phyloP scores from a whole-genome alignment of 2,888 invertebrate genomes.

The Drosophila cracens region DNA sequence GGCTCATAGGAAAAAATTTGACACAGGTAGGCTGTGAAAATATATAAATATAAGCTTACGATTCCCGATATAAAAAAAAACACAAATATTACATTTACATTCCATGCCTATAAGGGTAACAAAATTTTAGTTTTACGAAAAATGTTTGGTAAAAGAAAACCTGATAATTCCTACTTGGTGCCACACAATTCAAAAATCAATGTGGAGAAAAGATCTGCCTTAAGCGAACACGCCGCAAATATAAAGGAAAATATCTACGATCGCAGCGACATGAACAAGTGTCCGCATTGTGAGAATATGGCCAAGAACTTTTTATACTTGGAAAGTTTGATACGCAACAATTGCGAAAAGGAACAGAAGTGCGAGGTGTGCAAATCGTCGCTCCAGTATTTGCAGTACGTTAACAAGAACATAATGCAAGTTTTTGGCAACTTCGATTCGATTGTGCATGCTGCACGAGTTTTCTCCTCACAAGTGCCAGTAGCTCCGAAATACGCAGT shows the following conservation, averaged over 20 bases:
- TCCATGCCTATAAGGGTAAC: conserved; percentile 62
- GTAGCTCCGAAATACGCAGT: conserved; percentile 59
- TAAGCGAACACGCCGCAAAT: conserved; percentile 41
- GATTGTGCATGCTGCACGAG: conserved; percentile 67
- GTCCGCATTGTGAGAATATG: conserved; percentile 80
- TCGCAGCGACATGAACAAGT: conserved; percentile 49
- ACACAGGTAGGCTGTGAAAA: conserved; percentile 59
- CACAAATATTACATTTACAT: conserved; percentile 26
- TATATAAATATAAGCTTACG: neutral
- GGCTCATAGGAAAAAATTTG: neutral
- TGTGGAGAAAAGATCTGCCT: conserved; percentile 43
- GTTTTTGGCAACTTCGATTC: conserved; percentile 75
- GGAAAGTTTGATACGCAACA: conserved; percentile 78
- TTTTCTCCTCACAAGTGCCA: conserved; percentile 55
- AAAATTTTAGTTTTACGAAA: conserved; percentile 78
- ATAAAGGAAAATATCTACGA: conserved; percentile 54
- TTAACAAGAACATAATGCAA: conserved; percentile 78
- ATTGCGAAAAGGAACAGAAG: conserved; percentile 55
- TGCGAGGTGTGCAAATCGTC: conserved; percentile 76
- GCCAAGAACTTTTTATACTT: conserved; percentile 82
- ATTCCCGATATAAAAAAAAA: neutral
- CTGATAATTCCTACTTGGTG: conserved; percentile 61
- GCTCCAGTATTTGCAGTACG: conserved; percentile 76
- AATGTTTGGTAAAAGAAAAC: conserved; percentile 70
- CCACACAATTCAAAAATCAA: conserved; percentile 75